These are phyloP conservation scores for Psittacula derbiana DNA, from an alignment of 2,797 vertebrate genomes.

Conservation along the genomic window DNA sequence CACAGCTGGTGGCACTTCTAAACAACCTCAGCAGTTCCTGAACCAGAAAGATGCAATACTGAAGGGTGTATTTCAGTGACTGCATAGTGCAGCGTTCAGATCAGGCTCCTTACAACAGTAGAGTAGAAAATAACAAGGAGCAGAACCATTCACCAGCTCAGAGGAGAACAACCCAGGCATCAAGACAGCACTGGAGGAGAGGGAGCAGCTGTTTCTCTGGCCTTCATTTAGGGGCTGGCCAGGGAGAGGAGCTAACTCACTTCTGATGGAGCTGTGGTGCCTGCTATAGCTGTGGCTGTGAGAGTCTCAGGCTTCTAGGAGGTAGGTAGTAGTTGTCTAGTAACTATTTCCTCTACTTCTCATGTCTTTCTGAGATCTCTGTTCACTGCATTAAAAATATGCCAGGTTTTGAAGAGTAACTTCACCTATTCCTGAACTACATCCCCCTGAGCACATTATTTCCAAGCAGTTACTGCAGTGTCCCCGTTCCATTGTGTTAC, in stretches of 20 bases:
- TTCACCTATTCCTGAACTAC: background rate
- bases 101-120: background rate
- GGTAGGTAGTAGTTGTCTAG: background rate
- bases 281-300: background rate
- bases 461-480: background rate
- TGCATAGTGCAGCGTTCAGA: fast-evolving
- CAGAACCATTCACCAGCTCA: background rate
- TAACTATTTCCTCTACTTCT: background rate
- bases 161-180: fast-evolving
- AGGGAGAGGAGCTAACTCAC: background rate
- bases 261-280: background rate
- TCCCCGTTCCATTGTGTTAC: background rate
- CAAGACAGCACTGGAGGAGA: fast-evolving
- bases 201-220: background rate
- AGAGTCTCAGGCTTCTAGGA: background rate
- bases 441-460: background rate
- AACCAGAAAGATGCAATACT: background rate
- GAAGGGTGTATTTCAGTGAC: fast-evolving
- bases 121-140: background rate
- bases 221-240: background rate
- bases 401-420: background rate
- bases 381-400: background rate
- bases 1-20: background rate
- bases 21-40: background rate
- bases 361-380: background rate